Evolutionary conservation across 1,140 invertebrate genomes (phyloP).

Genomic region (Matsumurasca onukii): DNA sequence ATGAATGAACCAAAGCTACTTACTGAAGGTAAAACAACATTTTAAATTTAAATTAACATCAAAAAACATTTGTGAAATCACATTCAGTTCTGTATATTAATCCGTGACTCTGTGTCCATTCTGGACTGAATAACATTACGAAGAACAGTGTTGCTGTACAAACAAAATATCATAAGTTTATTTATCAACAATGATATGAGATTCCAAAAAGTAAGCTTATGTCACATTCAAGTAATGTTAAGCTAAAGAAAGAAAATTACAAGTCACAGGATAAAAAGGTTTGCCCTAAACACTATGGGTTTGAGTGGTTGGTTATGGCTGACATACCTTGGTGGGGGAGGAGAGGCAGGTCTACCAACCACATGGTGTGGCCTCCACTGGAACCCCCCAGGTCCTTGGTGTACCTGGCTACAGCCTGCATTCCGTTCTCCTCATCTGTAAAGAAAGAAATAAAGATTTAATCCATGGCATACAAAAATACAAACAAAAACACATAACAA

Average conservation of each 20-base stretch:
- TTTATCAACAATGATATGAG: too few relatives aligned
- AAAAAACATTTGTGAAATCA: not conserved
- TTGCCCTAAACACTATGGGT: too few relatives aligned
- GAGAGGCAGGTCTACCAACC: slow-evolving; percentile 46
- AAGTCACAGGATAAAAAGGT: too few relatives aligned
- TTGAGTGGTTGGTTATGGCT: not conserved
- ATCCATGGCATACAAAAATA: too few relatives aligned
- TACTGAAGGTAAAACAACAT: not conserved
- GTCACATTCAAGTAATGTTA: not conserved
- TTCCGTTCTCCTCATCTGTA: slow-evolving; percentile 39
- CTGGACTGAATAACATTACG: not conserved
- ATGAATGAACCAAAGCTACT: not conserved
- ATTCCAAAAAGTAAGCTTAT: not conserved
- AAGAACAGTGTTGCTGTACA: too few relatives aligned
- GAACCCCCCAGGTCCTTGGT: slow-evolving; percentile 37
- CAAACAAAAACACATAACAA: too few relatives aligned
- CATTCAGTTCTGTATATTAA: not conserved
- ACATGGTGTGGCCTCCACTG: slow-evolving; percentile 42
- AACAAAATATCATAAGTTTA: too few relatives aligned
- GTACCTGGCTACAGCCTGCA: slow-evolving; percentile 36
- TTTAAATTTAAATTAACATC: not conserved
- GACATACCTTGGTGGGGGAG: slow-evolving; percentile 41
- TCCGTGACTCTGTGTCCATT: not conserved
- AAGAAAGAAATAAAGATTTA: too few relatives aligned
- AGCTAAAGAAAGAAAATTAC: not conserved